phyloP scores from a whole-genome alignment of 35 echinoderm and acorn worm genomes.

The Lytechinus pictus region DNA sequence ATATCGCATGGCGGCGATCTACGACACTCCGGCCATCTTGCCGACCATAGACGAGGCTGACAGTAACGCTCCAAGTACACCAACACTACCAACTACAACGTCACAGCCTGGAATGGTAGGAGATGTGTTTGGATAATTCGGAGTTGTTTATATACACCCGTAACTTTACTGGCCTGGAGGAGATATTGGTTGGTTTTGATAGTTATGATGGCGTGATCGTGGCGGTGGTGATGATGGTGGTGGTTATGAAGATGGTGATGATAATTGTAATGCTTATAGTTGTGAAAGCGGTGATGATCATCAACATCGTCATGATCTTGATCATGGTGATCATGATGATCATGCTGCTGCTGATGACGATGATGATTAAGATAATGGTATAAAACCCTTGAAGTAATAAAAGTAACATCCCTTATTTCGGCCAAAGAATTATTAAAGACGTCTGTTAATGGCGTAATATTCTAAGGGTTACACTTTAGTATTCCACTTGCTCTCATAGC shows the following conservation, averaged over 20 bases:
- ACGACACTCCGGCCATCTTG: not conserved
- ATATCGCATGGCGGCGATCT: slow-evolving; percentile 70
- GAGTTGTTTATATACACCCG: not conserved
- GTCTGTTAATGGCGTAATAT: too few relatives aligned
- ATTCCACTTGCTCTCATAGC: too few relatives aligned
- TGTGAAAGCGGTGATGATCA: too few relatives aligned
- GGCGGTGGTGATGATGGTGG: not conserved
- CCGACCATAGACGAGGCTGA: not conserved
- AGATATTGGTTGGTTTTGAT: not conserved
- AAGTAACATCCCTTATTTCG: too few relatives aligned
- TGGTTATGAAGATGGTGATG: not conserved
- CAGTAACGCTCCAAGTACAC: not conserved
- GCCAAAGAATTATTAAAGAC: too few relatives aligned
- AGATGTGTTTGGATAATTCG: not conserved
- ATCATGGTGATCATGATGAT: not conserved
- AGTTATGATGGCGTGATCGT: not conserved
- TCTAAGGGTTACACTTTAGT: too few relatives aligned
- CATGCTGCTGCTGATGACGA: not conserved
- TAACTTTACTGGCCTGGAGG: not conserved
- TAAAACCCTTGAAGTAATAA: too few relatives aligned
- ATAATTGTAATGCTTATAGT: too few relatives aligned
- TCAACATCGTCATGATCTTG: too few relatives aligned
- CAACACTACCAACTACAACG: slow-evolving; percentile 20
- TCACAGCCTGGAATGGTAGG: not conserved
- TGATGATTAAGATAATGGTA: not conserved